Conservation (phyloP, 1,140 invertebrate species). For the Drosophila orosa region DNA sequence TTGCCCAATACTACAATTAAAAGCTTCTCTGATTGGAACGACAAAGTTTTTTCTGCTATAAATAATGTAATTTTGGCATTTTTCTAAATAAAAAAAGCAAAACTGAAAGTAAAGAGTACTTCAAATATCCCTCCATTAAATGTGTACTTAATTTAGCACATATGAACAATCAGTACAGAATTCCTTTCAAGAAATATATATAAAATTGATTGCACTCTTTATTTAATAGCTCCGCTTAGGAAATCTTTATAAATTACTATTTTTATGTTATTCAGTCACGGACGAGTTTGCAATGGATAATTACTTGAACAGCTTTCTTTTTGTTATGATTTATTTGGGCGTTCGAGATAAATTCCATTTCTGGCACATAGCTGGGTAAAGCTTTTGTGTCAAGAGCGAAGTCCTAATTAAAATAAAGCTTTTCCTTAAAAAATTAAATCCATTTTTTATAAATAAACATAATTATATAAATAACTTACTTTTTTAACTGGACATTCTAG, state of each 20-base stretch:
- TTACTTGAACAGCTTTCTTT: neutral
- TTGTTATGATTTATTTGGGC: neutral
- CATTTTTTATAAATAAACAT: neutral
- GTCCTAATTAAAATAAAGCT: neutral
- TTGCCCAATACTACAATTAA: neutral
- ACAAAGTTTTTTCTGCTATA: too few relatives aligned
- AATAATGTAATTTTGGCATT: too few relatives aligned
- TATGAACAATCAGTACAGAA: neutral
- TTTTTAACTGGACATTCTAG: constrained; percentile 27
- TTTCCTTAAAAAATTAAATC: neutral
- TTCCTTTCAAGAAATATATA: neutral
- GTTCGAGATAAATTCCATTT: neutral
- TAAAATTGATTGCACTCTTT: neutral
- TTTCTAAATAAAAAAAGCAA: too few relatives aligned
- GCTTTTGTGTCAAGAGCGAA: neutral
- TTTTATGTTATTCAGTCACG: neutral
- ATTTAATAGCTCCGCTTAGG: too few relatives aligned
- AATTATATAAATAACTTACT: constrained; percentile 1
- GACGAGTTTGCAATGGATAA: neutral
- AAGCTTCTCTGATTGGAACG: neutral
- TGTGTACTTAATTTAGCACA: neutral
- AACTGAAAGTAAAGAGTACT: too few relatives aligned
- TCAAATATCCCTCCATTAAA: neutral
- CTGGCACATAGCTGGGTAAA: neutral
- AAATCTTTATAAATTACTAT: neutral